Base-by-base conservation (phyloP, 1,140 invertebrate species). In the Akabosia matsudoensis region DNA sequence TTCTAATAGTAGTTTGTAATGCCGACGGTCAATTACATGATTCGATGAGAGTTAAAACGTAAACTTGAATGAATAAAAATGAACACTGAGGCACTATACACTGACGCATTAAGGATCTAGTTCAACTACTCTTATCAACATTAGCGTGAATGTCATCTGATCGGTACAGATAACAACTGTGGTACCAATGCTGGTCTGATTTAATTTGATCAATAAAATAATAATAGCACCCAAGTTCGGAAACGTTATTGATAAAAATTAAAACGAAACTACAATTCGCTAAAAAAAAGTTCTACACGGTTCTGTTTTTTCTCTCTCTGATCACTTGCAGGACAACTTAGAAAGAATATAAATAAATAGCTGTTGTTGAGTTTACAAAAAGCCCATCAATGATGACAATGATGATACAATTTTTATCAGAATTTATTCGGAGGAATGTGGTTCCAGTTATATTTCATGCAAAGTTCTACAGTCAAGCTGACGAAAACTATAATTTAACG, bases 401-500 rank as follows among this genome's bases (percentile, higher is more conserved):
- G 37, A 45, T 45, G 37, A 45, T 45, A 18, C 37, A 18, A 7
- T 10, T 45, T 45, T 18, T 45, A 18, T 18, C 18, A 18, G 7
- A n/a, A n/a, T 7, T 45, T 45, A 45, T 18, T 45, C 37, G 37
- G 37, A 45, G 37, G 37, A 45, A 45, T 45, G 37, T 45, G 37
- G 37, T 45, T 45, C 37, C 37, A 45, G 37, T 45, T 45, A 7
- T 10, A 18, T 45, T 45, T 18, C 37, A 45, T 45, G 18, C 37
- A 7, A 45, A 45, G 7, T 45, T 18, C 7, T 45, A 45, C 18
- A 45, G 18, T 18, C 14, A 22, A 61, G 54, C 54, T 61, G 54
- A 61, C 54, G 54, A 61, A 61, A 61, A 61, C 14, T 61, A 22
- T 22, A 61, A 61, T 61, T 61, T 61, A 61, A 61, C 14, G 54